Evolutionary conservation across 2,797 vertebrate genomes (phyloP), one percentile per base, ranked within the genome.

Genomic region (Phyllotis vaccarum): DNA sequence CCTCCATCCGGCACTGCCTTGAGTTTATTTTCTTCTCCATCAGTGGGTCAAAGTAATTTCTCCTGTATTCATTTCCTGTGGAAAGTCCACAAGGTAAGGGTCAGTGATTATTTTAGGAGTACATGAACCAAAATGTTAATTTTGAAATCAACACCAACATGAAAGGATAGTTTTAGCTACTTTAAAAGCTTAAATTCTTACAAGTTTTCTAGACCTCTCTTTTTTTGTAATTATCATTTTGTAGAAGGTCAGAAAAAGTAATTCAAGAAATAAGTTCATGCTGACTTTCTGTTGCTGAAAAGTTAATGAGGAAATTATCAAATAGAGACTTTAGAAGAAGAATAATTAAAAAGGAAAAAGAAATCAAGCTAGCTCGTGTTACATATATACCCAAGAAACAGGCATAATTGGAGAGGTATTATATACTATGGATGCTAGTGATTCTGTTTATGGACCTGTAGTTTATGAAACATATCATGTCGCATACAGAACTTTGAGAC

Each of bases 61-160:
- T 99, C 98, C 98, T 98, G 98, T 98, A 98, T 99, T 99, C 99
- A 99, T 99, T 99, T 99, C 99, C 99, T 99, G 99, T 99, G 98
- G 98, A 99, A 99, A 99, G 99, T 99, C 98, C 98, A 98, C 95
- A 98, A 98, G 98, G 98, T 98, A 98, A 99, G 98, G 98, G 99
- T 99, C 99, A 99, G 99, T 98, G 99, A 99, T 99, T 99, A 99
- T 99, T 89, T 89, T 99, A 99, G 99, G 99, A 99, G 99, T 99
- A 99, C 99, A 99, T 99, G 99, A 99, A 99, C 99, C 98, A 98
- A 99, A 99, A 99, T 99, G 99, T 99, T 99, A 99, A 99, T 99
- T 99, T 98, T 99, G 99, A 99, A 99, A 99, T 99, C 98, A 98
- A 99, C 99, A 99, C 99, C 98, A 98, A 98, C 96, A 98, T 98